Evolutionary conservation across 2,797 vertebrate species (phyloP).

Genomic region (Odontamblyopus rebecca): DNA sequence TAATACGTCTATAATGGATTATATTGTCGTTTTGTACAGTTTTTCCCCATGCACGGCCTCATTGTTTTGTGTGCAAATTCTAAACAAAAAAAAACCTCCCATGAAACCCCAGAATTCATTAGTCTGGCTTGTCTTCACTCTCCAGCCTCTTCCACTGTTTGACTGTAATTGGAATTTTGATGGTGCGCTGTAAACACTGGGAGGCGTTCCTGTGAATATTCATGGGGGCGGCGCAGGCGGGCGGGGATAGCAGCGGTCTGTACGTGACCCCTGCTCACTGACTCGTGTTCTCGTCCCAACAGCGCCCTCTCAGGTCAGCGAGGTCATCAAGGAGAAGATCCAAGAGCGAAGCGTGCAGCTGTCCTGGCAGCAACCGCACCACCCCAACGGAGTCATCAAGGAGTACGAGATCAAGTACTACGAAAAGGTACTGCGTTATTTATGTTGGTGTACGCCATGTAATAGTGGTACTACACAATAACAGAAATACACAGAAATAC

Average conservation of each 20-base stretch:
- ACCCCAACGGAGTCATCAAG: slow-evolving; percentile 97
- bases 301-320: slow-evolving; percentile 98
- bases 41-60: not conserved
- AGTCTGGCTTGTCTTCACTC: slow-evolving; percentile 81
- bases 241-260: not conserved
- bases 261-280: slow-evolving; percentile 30
- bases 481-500: too few species aligned
- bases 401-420: slow-evolving; percentile 99
- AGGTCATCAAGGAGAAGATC: slow-evolving; percentile 94
- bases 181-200: slow-evolving; percentile 84
- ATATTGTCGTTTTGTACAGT: not conserved
- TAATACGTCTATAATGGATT: too few species aligned
- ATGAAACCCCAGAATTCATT: slow-evolving; percentile 82
- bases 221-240: slow-evolving; percentile 74
- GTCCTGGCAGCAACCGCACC: slow-evolving; percentile 97
- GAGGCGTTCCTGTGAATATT: slow-evolving; percentile 84
- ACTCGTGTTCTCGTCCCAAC: slow-evolving; percentile 77
- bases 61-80: not conserved
- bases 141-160: slow-evolving; percentile 82
- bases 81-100: slow-evolving; percentile 49
- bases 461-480: not conserved
- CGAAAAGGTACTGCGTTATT: slow-evolving; percentile 88
- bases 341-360: slow-evolving; percentile 93
- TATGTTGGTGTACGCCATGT: not conserved
- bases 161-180: slow-evolving; percentile 86